Percentiles rank a stretch among this genome's conserved stretches.
Evolutionary conservation across 1,140 invertebrate genomes (phyloP).

Genomic region (Paramacrobiotus metropolitanus): DNA sequence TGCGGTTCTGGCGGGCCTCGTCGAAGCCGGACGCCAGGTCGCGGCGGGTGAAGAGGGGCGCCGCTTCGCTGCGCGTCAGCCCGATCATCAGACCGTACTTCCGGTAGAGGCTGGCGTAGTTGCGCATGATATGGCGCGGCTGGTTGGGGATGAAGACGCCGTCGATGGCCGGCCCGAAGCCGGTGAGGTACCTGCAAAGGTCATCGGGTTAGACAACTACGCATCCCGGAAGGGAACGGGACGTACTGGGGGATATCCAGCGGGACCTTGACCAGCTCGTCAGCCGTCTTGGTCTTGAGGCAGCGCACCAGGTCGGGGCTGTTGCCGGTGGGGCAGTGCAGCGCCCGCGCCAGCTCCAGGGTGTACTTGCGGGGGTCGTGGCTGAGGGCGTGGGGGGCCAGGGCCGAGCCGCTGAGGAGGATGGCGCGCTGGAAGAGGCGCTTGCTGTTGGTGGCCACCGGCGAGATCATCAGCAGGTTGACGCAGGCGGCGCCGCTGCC

Average conservation of each 20-base stretch:
- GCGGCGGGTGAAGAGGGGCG: constrained; percentile 59
- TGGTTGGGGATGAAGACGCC: constrained; percentile 66
- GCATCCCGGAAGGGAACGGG: too few relatives aligned
- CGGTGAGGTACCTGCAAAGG: constrained; percentile 32
- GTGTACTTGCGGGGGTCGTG: constrained; percentile 64
- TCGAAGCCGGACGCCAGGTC: constrained; percentile 81
- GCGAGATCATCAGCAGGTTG: constrained; percentile 72
- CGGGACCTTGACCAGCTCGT: background rate
- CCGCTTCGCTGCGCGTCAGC: constrained; percentile 67
- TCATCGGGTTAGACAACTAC: too few relatives aligned
- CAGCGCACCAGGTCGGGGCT: background rate
- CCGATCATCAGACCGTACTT: constrained; percentile 81
- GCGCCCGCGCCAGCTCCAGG: constrained; percentile 51
- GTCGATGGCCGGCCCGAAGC: constrained; percentile 70
- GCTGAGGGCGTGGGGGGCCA: constrained; percentile 73
- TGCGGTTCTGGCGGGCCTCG: constrained; percentile 59
- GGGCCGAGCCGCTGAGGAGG: constrained; percentile 76
- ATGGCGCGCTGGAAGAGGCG: constrained; percentile 73
- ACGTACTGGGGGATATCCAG: background rate
- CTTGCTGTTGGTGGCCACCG: constrained; percentile 70
- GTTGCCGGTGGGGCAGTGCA: constrained; percentile 43
- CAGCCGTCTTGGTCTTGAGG: background rate
- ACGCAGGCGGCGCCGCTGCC: constrained; percentile 82
- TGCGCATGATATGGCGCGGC: constrained; percentile 21
- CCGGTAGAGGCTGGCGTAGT: constrained; percentile 11